These are phyloP conservation scores for Amiota minor DNA, from an alignment of 2,888 invertebrate genomes.

Conservation along the genomic window DNA sequence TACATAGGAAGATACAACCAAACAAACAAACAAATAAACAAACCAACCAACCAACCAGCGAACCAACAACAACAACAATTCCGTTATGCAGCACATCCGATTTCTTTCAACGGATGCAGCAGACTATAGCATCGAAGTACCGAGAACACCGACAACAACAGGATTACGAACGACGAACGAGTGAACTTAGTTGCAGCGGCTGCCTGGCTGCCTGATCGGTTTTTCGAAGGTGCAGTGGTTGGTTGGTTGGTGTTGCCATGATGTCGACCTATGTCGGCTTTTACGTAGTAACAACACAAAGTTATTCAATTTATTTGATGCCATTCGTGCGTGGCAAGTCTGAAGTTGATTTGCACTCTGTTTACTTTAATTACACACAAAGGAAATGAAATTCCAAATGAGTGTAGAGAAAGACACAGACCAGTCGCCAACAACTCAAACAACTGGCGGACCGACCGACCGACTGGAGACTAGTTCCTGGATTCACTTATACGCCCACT, in stretches of 20 bases:
- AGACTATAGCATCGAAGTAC: no score
- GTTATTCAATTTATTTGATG: conserved; percentile 60
- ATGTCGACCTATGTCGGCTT: neutral
- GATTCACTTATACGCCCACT: neutral
- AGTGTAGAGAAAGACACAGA: neutral
- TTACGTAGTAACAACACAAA: conserved; percentile 28
- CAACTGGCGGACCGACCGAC: neutral
- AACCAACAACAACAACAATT: neutral
- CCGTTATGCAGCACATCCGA: neutral
- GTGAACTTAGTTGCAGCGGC: no score
- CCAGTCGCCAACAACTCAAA: neutral
- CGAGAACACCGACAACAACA: no score
- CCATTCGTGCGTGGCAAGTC: conserved; percentile 42
- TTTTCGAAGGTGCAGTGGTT: no score
- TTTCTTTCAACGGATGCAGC: no score
- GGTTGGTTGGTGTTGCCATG: no score
- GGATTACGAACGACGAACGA: no score
- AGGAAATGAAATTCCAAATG: neutral
- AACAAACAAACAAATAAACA: neutral
- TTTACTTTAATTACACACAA: conserved; percentile 52
- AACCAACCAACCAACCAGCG: neutral
- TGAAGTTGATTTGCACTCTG: conserved; percentile 49
- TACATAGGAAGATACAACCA: neutral
- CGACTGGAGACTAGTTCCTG: neutral
- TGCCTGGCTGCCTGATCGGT: no score